A percentile compares a stretch with the other conserved stretches of the same genome.
Evolutionary conservation across 1,140 invertebrate genomes (phyloP).

Genomic region (Leptestheria dahalacensis): DNA sequence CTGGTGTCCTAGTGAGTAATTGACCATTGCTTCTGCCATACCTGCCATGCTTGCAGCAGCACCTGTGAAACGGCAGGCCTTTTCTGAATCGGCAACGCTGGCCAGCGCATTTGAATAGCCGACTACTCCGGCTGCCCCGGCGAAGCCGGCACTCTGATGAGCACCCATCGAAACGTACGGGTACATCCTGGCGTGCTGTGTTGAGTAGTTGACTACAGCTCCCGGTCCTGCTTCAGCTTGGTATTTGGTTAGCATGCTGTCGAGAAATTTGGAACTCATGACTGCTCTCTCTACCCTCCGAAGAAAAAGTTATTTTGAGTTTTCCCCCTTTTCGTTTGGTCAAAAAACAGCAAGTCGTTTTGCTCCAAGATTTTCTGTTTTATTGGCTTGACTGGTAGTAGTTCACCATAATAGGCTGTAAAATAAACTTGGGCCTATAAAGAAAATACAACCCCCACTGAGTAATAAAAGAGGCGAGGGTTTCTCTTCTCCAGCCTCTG

Average conservation of each 20-base stretch:
- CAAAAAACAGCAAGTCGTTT: too few species aligned
- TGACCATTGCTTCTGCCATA: conserved; percentile 57
- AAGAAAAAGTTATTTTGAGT: too few species aligned
- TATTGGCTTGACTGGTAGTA: too few species aligned
- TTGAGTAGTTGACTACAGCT: conserved; percentile 26
- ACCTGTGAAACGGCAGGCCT: conserved; percentile 58
- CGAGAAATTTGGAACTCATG: conserved; percentile 93
- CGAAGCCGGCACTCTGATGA: conserved; percentile 43
- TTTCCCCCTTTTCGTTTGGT: too few species aligned
- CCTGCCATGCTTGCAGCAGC: conserved; percentile 34
- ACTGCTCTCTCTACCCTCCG: conserved; percentile 24
- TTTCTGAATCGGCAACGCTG: conserved; percentile 43
- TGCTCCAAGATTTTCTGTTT: too few species aligned
- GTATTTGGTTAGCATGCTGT: conserved; percentile 93
- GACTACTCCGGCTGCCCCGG: conserved; percentile 32
- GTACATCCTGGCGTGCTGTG: conserved; percentile 37
- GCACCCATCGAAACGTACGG: conserved; percentile 50
- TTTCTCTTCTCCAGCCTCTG: too few species aligned
- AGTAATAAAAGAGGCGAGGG: too few species aligned
- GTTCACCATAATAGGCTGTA: too few species aligned
- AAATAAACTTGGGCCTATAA: too few species aligned
- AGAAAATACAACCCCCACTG: too few species aligned
- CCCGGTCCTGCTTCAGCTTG: conserved; percentile 44
- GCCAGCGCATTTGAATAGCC: conserved; percentile 29
- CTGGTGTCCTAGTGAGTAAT: conserved; percentile 47